These are phyloP conservation scores for Apostichopus leukothele DNA, from an alignment of 53 echinoderm and acorn worm species.

Conservation along the genomic window DNA sequence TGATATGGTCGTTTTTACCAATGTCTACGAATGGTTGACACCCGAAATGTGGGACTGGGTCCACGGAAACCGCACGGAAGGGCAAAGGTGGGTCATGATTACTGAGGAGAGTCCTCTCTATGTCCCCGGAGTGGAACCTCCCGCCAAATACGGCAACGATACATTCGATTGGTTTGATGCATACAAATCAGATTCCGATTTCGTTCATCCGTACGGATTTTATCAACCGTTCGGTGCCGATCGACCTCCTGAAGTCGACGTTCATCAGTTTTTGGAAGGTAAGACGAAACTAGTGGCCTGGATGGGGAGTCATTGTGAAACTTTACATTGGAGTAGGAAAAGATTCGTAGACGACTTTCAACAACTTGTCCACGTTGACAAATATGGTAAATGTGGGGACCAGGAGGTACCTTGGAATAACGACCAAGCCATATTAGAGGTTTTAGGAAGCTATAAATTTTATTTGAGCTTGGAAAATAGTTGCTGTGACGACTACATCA, in stretches of 20 bases:
- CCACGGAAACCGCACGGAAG: not conserved
- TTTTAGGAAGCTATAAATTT: constrained; percentile 34
- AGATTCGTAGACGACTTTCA: not conserved
- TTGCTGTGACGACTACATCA: constrained; percentile 43
- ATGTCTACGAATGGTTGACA: constrained; percentile 1
- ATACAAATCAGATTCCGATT: constrained; percentile 33
- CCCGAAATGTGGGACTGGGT: constrained; percentile 9
- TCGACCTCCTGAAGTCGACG: not conserved
- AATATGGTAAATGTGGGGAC: constrained; percentile 8
- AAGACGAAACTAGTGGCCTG: constrained; percentile 27
- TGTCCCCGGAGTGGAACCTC: constrained; percentile 28
- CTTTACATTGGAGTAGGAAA: constrained; percentile 10
- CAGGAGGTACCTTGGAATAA: not conserved
- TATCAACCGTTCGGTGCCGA: not conserved
- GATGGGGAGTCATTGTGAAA: constrained; percentile 49
- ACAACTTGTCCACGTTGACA: not conserved
- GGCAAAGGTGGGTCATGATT: constrained; percentile 35
- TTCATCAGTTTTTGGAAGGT: not conserved
- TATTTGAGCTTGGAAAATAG: constrained; percentile 45
- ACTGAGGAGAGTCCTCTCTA: constrained; percentile 41
- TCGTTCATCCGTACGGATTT: constrained; percentile 32
- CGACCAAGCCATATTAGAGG: not conserved
- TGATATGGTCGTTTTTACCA: constrained; percentile 11
- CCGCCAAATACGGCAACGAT: not conserved
- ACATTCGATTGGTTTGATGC: constrained; percentile 41